phyloP scores from a whole-genome alignment of 2,113 vertebrate genomes.

The Pavo muticus region DNA sequence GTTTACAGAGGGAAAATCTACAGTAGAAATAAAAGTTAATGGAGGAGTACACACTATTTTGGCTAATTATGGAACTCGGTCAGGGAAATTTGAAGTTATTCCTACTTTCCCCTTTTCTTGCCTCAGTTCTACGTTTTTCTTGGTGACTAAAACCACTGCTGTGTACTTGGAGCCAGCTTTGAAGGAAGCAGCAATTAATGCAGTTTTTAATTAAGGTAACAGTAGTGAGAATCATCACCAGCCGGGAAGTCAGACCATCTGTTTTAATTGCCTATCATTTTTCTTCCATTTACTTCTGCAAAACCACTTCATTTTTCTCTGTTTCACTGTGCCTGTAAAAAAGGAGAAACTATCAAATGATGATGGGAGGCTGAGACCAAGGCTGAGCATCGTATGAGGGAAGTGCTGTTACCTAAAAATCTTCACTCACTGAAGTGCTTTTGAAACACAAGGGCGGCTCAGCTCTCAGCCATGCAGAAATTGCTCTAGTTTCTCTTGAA shows the following conservation, averaged over 20 bases:
- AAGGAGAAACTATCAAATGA: not conserved
- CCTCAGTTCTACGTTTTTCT: not conserved
- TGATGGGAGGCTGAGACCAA: not conserved
- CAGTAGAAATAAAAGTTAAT: not conserved
- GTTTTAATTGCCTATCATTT: rapidly evolving
- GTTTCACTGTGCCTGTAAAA: not conserved
- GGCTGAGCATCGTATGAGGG: not conserved
- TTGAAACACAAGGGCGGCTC: too few relatives aligned
- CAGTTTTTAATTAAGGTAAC: not conserved
- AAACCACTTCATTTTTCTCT: not conserved
- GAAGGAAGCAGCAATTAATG: not conserved
- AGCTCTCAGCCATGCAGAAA: rapidly evolving
- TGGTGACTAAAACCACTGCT: not conserved
- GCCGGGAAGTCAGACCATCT: not conserved
- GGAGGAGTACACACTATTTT: not conserved
- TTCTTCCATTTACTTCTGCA: not conserved
- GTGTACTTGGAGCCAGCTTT: not conserved
- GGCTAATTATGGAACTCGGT: not conserved
- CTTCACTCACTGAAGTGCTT: rapidly evolving
- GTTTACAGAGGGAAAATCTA: not conserved
- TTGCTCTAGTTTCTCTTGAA: rapidly evolving
- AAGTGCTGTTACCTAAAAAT: not conserved
- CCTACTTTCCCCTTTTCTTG: not conserved
- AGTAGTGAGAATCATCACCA: not conserved
- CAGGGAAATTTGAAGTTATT: not conserved